These are phyloP conservation scores for Phrynocephalus guinanensis DNA, from an alignment of 2,797 vertebrate genomes.

Conservation along the genomic window DNA sequence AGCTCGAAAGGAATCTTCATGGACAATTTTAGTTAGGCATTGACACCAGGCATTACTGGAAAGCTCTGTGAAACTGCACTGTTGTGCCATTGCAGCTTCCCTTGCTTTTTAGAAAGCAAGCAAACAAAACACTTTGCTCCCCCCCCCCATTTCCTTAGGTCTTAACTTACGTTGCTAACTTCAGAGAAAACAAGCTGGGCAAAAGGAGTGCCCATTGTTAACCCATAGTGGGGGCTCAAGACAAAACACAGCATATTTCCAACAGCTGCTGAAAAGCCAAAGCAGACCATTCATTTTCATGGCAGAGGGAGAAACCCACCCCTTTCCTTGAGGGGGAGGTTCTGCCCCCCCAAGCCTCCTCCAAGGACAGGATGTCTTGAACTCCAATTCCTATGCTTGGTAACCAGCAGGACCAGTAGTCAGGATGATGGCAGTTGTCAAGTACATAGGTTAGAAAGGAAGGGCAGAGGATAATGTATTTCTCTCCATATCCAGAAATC, in stretches of 20 bases:
- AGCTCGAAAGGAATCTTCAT: neutral
- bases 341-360: neutral
- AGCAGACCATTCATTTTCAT: neutral
- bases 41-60: neutral
- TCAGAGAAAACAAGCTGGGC: neutral
- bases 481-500: neutral
- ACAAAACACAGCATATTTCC: neutral
- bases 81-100: neutral
- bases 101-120: neutral
- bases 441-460: neutral
- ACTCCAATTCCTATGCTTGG: neutral
- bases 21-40: neutral
- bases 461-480: neutral
- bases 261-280: neutral
- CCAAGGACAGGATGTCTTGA: no score
- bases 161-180: neutral
- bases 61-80: neutral
- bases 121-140: neutral
- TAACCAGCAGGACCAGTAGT: neutral
- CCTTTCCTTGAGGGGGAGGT: no score
- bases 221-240: no score
- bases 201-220: neutral
- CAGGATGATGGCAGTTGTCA: neutral
- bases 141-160: neutral
- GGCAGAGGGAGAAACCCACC: no score